Percentiles rank a stretch among this genome's conserved stretches.
These are phyloP conservation scores for Drosophila pandora DNA, from an alignment of 1,140 invertebrate genomes.

Conservation along the genomic window DNA sequence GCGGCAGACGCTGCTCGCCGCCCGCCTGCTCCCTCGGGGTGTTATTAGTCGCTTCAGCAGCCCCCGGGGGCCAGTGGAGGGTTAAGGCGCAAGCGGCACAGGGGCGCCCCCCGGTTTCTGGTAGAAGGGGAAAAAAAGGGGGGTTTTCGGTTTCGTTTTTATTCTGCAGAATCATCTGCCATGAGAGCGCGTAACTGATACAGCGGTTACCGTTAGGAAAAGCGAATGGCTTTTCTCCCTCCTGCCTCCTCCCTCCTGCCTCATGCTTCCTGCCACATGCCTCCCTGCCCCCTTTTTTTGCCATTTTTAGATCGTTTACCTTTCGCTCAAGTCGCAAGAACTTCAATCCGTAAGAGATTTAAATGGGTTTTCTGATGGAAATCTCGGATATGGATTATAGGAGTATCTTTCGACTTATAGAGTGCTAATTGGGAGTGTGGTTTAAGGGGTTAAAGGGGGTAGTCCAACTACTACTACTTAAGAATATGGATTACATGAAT, in stretches of 20 bases:
- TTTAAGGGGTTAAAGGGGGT: neutral
- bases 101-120: neutral
- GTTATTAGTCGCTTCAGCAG: conserved; percentile 78
- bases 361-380: neutral
- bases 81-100: conserved; percentile 19
- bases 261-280: too few species aligned
- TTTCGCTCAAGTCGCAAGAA: conserved; percentile 12
- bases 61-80: conserved; percentile 24
- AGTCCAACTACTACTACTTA: too few species aligned
- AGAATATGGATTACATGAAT: too few species aligned
- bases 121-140: neutral
- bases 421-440: neutral
- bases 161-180: conserved; percentile 63
- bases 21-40: conserved; percentile 72
- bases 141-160: conserved; percentile 47
- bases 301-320: conserved; percentile 46
- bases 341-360: conserved; percentile 17
- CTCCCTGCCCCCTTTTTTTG: neutral
- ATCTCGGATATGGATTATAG: neutral
- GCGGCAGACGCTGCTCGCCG: conserved; percentile 13
- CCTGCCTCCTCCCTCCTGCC: too few species aligned
- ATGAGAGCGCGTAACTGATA: conserved; percentile 69
- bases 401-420: neutral
- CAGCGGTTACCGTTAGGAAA: conserved; percentile 4
- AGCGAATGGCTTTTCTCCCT: neutral